Base-by-base conservation (phyloP, 1,140 invertebrate genomes). In the Camponotus pennsylvanicus region DNA sequence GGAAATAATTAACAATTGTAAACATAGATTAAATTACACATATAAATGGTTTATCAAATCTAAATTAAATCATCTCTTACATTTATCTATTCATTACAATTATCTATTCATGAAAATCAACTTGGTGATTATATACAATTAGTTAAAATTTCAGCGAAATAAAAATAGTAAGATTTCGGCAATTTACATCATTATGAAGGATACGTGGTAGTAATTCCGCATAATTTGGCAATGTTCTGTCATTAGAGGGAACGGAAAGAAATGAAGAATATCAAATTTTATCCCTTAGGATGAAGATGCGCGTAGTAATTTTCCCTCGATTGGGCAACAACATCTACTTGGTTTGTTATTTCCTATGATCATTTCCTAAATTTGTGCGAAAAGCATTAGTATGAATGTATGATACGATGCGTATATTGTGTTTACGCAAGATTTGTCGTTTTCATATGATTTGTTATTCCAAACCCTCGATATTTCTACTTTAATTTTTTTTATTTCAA, bases 81-180 rank as follows among this genome's bases (percentile, higher is more conserved):
- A 18, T 52, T 52, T 52, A 18, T 52, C 15, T 52, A 52, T 52
- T 52, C 15, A 18, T 52, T 27, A 27, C 18, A 52, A 52, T 52
- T 52, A 18, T 52, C 15, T 52, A 52, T 52, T 52, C 15, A 52
- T 52, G 15, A 18, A 52, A 52, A 52, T 52, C 15, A 18, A 18
- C 15, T 52, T 52, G 15, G 13, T 13, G 13, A 52, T 52, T 52
- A 52, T 52, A 52, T 52, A 52, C 18, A 4, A 52, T 15, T 49
- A 49, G 45, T 52, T 15, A 52, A 15, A 11, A 21, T 73, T 27
- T 27, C 34, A 2, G 4, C 11, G 13, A 52, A 27, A 1, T 27
- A 71, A 32, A 49, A 52, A 49, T 70, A 86, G 67, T 79, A 52
- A 69, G 67, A 87, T 86, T 87, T 87, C 61, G 32, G 34, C 15